Conservation (phyloP, 2,888 invertebrate genomes). For the Philereme transversata region DNA sequence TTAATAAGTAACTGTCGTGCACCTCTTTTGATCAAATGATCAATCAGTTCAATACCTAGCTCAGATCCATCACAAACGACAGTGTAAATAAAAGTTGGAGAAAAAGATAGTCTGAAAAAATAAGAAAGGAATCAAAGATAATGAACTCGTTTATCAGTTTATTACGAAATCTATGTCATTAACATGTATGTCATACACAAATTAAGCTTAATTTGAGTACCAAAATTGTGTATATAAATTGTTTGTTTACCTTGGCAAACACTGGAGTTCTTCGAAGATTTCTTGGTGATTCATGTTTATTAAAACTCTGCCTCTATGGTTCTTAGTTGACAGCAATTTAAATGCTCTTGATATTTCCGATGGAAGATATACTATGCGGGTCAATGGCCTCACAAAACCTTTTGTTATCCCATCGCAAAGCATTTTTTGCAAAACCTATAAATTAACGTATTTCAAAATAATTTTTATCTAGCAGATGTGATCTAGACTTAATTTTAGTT, state of each 20-base stretch:
- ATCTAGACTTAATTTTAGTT: too few species aligned
- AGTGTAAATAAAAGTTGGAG: slow-evolving; percentile 12
- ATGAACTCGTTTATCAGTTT: too few species aligned
- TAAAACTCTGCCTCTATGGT: slow-evolving; percentile 30
- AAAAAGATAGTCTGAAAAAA: slow-evolving; percentile 22
- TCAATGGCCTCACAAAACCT: slow-evolving; percentile 33
- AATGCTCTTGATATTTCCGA: slow-evolving; percentile 24
- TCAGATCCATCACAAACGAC: slow-evolving; percentile 30
- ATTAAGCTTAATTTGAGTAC: too few species aligned
- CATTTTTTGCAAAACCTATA: slow-evolving; percentile 22
- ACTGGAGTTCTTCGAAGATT: not conserved
- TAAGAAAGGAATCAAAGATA: not conserved
- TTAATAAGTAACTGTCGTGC: slow-evolving; percentile 22
- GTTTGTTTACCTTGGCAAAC: slow-evolving; percentile 14
- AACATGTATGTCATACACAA: too few species aligned
- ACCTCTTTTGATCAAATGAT: slow-evolving; percentile 30
- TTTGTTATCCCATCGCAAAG: slow-evolving; percentile 29
- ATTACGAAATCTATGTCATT: too few species aligned
- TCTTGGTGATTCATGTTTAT: slow-evolving; percentile 24
- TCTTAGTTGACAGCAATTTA: slow-evolving; percentile 17
- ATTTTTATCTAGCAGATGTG: too few species aligned
- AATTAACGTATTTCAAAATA: not conserved
- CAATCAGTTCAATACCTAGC: slow-evolving; percentile 29
- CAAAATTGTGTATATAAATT: too few species aligned
- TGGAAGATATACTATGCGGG: slow-evolving; percentile 21